Evolutionary conservation across 2,888 invertebrate species (phyloP).

Genomic region (Orthonychiurus folsomi): DNA sequence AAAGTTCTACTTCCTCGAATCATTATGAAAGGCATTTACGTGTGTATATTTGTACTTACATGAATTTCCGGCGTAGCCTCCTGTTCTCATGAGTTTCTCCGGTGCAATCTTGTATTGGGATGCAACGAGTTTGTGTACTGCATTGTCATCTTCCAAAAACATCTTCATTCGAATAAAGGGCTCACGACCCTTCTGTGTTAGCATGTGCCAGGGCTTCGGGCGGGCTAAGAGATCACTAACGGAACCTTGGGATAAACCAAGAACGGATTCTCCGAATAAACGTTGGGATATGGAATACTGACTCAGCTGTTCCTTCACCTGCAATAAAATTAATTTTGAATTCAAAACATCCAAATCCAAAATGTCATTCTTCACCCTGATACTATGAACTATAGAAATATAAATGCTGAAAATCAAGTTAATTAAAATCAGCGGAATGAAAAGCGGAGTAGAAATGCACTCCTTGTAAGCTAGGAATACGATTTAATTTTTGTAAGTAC

Average conservation of each 20-base stretch:
- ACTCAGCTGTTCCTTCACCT: slow-evolving; percentile 85
- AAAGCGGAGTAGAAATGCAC: too few relatives aligned
- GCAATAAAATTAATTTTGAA: slow-evolving; percentile 14
- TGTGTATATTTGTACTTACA: slow-evolving; percentile 49
- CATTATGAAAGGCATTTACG: not conserved
- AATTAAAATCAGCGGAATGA: too few relatives aligned
- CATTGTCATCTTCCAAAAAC: slow-evolving; percentile 92
- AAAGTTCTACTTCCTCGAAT: too few relatives aligned
- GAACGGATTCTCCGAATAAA: slow-evolving; percentile 94
- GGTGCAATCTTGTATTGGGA: slow-evolving; percentile 97
- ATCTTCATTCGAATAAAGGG: slow-evolving; percentile 97
- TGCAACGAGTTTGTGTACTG: slow-evolving; percentile 87
- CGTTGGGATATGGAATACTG: slow-evolving; percentile 96
- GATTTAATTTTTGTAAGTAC: too few relatives aligned
- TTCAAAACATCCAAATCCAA: too few relatives aligned
- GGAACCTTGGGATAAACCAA: slow-evolving; percentile 91
- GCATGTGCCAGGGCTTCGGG: slow-evolving; percentile 98
- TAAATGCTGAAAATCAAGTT: too few relatives aligned
- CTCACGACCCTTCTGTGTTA: slow-evolving; percentile 86
- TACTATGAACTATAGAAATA: too few relatives aligned
- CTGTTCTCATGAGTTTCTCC: slow-evolving; percentile 92
- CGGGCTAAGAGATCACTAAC: slow-evolving; percentile 94
- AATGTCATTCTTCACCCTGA: too few relatives aligned
- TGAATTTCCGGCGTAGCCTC: slow-evolving; percentile 79
- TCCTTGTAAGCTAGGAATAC: too few relatives aligned